phyloP scores from a whole-genome alignment of 2,888 invertebrate species.

The Operophtera brumata region DNA sequence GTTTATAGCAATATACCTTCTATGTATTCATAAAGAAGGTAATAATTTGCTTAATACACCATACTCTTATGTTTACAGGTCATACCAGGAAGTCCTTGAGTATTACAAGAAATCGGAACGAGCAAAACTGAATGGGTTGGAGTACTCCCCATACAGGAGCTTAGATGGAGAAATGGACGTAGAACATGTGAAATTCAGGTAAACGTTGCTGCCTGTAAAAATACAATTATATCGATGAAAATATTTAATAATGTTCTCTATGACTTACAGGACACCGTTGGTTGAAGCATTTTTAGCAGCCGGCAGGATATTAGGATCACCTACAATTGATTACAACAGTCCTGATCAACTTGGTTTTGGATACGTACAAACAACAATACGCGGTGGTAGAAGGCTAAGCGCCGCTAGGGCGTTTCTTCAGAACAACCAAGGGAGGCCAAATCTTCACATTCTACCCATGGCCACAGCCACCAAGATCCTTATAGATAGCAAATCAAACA shows the following conservation, averaged over 20 bases:
- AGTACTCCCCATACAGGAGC: conserved; percentile 74
- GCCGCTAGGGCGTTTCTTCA: conserved; percentile 82
- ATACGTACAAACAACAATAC: conserved; percentile 81
- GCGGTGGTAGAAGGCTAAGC: conserved; percentile 80
- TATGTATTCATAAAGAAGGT: not conserved
- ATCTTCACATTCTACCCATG: conserved; percentile 80
- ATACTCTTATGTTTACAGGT: conserved; percentile 63
- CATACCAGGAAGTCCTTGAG: conserved; percentile 78
- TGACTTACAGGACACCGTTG: conserved; percentile 62
- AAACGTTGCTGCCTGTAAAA: conserved; percentile 12
- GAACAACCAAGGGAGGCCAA: conserved; percentile 72
- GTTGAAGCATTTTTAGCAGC: conserved; percentile 83
- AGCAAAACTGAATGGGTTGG: conserved; percentile 57
- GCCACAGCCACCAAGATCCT: conserved; percentile 79
- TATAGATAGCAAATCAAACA: conserved; percentile 69
- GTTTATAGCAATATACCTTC: too few species aligned
- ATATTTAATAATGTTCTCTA: not conserved
- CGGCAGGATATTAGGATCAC: conserved; percentile 82
- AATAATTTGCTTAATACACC: not conserved
- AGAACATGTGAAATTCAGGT: conserved; percentile 76
- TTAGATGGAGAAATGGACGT: conserved; percentile 80
- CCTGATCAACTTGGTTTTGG: conserved; percentile 79
- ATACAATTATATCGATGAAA: too few species aligned
- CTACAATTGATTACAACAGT: conserved; percentile 85
- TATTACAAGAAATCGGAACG: conserved; percentile 82